phyloP scores from a whole-genome alignment of 2,888 invertebrate species.

The Teleogryllus oceanicus region DNA sequence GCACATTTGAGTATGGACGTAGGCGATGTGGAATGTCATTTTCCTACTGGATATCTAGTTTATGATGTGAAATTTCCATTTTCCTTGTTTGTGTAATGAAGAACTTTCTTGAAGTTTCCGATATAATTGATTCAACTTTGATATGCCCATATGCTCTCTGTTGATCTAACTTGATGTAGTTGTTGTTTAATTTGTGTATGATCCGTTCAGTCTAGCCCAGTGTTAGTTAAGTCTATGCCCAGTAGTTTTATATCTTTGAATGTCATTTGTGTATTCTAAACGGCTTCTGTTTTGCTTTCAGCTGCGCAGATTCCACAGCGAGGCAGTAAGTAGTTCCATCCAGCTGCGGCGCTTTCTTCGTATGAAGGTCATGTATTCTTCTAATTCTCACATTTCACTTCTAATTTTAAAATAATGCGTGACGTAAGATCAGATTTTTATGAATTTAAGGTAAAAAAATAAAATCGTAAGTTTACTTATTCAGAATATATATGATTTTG shows the following conservation, averaged over 20 bases:
- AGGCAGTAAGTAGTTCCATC: slow-evolving; percentile 71
- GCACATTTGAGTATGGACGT: background rate
- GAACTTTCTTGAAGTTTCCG: background rate
- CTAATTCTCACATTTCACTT: background rate
- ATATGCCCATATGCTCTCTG: background rate
- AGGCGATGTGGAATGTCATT: background rate
- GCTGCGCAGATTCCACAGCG: slow-evolving; percentile 86
- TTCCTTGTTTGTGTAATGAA: background rate
- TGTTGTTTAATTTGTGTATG: background rate
- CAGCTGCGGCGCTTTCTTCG: background rate
- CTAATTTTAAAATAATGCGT: too few species aligned
- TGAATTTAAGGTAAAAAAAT: too few species aligned
- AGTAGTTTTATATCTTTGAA: slow-evolving; percentile 50
- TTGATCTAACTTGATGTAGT: background rate
- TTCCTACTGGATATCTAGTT: background rate
- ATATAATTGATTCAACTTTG: background rate
- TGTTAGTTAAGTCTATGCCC: background rate
- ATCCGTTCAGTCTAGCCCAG: slow-evolving; percentile 3
- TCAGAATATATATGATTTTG: too few species aligned
- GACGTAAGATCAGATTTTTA: too few species aligned
- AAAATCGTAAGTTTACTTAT: too few species aligned
- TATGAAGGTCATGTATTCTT: background rate
- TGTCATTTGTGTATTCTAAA: slow-evolving; percentile 38
- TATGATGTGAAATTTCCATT: background rate
- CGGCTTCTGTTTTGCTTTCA: slow-evolving; percentile 58